A percentile compares a stretch with the other conserved stretches of the same genome.
Evolutionary conservation across 2,888 invertebrate species (phyloP).

Genomic region (Actias luna): DNA sequence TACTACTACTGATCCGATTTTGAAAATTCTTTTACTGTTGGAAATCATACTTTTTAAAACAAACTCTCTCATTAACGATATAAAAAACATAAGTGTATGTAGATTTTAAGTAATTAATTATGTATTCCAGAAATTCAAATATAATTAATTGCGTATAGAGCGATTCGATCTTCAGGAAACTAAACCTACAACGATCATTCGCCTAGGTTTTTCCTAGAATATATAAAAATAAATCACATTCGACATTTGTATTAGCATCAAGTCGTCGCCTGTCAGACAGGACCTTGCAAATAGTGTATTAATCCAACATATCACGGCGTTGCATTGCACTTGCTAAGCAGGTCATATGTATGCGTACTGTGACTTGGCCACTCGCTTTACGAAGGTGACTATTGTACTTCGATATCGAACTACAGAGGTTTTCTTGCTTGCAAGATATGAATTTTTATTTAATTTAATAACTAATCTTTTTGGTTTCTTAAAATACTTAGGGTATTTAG

Average conservation of each 20-base stretch:
- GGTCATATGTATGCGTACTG: constrained; percentile 59
- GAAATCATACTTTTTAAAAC: too few species aligned
- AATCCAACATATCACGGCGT: constrained; percentile 57
- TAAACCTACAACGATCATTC: neutral
- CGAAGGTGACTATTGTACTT: constrained; percentile 44
- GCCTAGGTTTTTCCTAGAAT: constrained; percentile 27
- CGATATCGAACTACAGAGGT: constrained; percentile 19
- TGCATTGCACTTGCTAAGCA: constrained; percentile 63
- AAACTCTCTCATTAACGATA: neutral
- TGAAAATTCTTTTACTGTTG: too few species aligned
- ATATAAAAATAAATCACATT: constrained; percentile 33
- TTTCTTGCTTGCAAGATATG: neutral
- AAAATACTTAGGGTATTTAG: neutral
- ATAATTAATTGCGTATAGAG: neutral
- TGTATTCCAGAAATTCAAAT: neutral
- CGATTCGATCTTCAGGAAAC: neutral
- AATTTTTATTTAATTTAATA: neutral
- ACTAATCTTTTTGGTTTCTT: neutral
- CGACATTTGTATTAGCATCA: constrained; percentile 21
- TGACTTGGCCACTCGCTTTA: constrained; percentile 36
- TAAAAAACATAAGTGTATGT: too few species aligned
- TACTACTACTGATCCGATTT: too few species aligned
- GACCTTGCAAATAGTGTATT: constrained; percentile 55
- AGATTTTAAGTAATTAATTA: too few species aligned
- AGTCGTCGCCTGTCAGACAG: constrained; percentile 16